Evolutionary conservation across 1,140 invertebrate genomes (phyloP).

Genomic region (Drosophila bocki): DNA sequence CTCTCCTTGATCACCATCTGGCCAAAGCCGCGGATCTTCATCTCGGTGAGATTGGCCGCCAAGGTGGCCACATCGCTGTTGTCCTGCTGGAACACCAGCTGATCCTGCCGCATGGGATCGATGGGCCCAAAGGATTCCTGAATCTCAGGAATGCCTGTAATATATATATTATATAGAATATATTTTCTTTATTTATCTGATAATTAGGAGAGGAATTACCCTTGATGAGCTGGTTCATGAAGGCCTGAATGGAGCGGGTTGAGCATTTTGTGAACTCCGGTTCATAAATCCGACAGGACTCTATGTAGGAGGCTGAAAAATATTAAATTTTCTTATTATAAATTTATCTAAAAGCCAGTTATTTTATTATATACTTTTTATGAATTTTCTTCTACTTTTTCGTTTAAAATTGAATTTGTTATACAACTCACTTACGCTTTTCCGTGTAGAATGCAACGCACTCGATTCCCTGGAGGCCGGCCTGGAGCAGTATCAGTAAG

Average conservation of each 20-base stretch:
- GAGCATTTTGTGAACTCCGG: conserved; percentile 88
- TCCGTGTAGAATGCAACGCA: conserved; percentile 55
- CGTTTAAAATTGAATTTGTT: neutral
- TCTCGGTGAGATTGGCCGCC: conserved; percentile 87
- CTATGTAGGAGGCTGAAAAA: conserved; percentile 87
- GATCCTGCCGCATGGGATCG: conserved; percentile 67
- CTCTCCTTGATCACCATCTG: conserved; percentile 87
- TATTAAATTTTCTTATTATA: neutral
- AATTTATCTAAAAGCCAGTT: neutral
- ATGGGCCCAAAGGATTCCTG: conserved; percentile 76
- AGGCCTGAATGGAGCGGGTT: conserved; percentile 86
- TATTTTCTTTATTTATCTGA: neutral
- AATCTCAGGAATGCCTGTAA: conserved; percentile 66
- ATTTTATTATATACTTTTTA: too few species aligned
- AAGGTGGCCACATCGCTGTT: conserved; percentile 87
- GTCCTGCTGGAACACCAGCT: conserved; percentile 58
- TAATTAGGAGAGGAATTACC: conserved; percentile 20
- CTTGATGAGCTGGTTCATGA: conserved; percentile 87
- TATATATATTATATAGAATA: neutral
- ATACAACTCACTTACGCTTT: conserved; percentile 66
- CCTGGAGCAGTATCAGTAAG: conserved; percentile 81
- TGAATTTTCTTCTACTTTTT: neutral
- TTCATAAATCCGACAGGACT: conserved; percentile 87
- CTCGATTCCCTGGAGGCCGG: conserved; percentile 87
- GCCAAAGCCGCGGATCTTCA: conserved; percentile 87